Evolutionary conservation across 2,113 vertebrate species (phyloP).

Genomic region (Trogon surrucura): DNA sequence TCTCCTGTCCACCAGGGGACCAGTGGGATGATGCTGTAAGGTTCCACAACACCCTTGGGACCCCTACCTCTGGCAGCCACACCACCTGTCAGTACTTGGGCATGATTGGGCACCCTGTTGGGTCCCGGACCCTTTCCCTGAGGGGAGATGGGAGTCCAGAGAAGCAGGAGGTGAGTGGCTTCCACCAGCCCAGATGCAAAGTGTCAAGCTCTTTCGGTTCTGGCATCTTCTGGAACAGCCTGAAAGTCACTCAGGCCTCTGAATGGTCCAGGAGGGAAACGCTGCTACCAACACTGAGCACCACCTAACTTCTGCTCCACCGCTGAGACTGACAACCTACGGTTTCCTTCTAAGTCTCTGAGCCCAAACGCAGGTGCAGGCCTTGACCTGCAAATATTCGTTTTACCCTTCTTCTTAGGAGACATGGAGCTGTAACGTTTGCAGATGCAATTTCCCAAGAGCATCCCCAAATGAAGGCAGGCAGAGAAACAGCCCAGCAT

Average conservation of each 20-base stretch:
- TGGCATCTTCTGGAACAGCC: background rate
- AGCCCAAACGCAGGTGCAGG: background rate
- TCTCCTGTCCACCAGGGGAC: background rate
- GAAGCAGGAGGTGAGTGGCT: background rate
- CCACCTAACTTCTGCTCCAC: background rate
- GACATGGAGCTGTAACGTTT: background rate
- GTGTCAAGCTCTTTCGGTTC: background rate
- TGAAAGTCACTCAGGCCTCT: background rate
- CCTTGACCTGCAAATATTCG: background rate
- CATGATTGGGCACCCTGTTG: background rate
- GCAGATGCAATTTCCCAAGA: background rate
- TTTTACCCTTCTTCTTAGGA: background rate
- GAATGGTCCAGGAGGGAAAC: background rate
- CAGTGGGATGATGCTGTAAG: background rate
- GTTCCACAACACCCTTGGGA: background rate
- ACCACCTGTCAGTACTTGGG: fast-evolving
- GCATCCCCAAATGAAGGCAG: too few relatives aligned
- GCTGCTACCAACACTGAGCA: background rate
- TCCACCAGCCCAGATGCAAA: background rate
- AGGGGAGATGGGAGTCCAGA: background rate
- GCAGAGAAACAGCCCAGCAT: background rate
- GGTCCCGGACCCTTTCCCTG: background rate
- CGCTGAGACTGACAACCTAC: background rate
- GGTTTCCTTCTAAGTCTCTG: background rate
- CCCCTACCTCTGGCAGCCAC: background rate